phyloP scores from a whole-genome alignment of 1,140 invertebrate species.

The Schlechtendalia chinensis region DNA sequence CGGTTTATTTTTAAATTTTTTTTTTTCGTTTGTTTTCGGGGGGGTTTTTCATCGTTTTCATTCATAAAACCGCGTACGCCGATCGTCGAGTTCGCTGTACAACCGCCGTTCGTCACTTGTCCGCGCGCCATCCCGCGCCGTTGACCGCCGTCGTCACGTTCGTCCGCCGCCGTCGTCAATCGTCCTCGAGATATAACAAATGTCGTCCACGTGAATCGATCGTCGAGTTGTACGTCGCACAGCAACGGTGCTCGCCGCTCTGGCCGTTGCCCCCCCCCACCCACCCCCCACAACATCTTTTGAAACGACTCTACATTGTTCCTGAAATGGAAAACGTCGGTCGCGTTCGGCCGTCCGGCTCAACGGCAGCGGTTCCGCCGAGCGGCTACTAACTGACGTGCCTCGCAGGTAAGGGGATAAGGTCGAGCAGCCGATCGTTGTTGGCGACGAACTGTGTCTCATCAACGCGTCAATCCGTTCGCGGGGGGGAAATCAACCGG shows the following conservation, averaged over 20 bases:
- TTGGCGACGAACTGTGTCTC: no score
- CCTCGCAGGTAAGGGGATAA: no score
- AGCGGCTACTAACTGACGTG: no score
- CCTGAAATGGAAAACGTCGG: constrained; percentile 1
- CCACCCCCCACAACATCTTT: no score
- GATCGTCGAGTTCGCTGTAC: background rate
- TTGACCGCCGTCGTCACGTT: background rate
- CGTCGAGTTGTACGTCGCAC: background rate
- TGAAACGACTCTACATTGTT: no score
- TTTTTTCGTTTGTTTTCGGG: background rate
- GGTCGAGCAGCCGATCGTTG: no score
- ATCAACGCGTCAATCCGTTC: no score
- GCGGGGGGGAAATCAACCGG: no score
- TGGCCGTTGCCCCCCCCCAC: no score
- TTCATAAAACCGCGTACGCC: background rate
- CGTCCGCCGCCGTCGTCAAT: background rate
- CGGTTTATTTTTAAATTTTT: background rate
- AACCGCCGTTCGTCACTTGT: no score
- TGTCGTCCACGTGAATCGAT: background rate
- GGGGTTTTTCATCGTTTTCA: no score
- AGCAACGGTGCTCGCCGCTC: background rate
- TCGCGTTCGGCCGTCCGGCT: background rate
- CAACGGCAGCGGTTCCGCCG: background rate
- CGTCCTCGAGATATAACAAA: background rate
- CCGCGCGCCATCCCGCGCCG: no score